A percentile compares a stretch with the other conserved stretches of the same genome.
Conservation (phyloP, 2,888 invertebrate genomes). For the Leucania comma region DNA sequence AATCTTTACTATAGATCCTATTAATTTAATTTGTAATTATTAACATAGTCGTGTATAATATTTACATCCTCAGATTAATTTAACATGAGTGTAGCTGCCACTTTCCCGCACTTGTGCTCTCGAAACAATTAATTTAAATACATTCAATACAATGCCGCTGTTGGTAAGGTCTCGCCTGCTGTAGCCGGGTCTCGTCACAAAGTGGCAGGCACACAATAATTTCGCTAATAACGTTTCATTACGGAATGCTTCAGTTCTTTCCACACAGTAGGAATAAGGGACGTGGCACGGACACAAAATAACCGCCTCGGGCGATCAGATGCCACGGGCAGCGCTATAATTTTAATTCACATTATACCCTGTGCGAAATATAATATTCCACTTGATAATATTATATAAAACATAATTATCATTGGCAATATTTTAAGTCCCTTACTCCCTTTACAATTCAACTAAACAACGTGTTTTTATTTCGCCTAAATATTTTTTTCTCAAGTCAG, state of each 20-base stretch:
- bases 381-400: conserved; percentile 84
- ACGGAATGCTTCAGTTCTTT: conserved; percentile 88
- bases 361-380: conserved; percentile 86
- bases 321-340: conserved; percentile 76
- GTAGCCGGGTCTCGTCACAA: conserved; percentile 59
- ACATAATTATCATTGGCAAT: conserved; percentile 85
- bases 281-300: conserved; percentile 82
- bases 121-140: conserved; percentile 36
- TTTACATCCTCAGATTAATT: conserved; percentile 85
- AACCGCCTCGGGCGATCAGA: conserved; percentile 69
- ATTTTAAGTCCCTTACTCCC: conserved; percentile 87
- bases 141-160: conserved; percentile 34
- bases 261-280: conserved; percentile 86
- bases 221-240: conserved; percentile 82
- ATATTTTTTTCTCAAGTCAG: conserved; percentile 74
- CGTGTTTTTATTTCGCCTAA: conserved; percentile 77
- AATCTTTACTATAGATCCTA: conserved; percentile 88
- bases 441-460: conserved; percentile 83
- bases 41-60: conserved; percentile 88
- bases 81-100: conserved; percentile 84
- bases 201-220: conserved; percentile 83
- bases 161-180: conserved; percentile 15
- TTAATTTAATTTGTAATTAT: conserved; percentile 88
- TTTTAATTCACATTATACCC: conserved; percentile 87
- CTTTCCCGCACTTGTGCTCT: conserved; percentile 58